phyloP scores from a whole-genome alignment of 1,140 invertebrate genomes.

The Hyles vespertilio region DNA sequence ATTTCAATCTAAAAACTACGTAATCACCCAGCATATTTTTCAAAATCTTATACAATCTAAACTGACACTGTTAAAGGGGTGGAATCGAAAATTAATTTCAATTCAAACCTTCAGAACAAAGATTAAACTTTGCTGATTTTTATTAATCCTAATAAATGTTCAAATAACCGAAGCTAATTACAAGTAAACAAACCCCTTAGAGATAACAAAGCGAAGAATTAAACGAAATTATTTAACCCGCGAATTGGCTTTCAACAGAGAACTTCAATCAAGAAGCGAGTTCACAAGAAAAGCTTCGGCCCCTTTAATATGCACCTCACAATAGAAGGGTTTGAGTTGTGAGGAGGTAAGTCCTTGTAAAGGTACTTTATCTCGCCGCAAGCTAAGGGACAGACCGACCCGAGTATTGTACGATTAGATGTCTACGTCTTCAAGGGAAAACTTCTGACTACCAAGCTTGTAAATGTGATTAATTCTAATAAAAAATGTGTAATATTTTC shows the following conservation, averaged over 20 bases:
- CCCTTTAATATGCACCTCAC: slow-evolving; percentile 68
- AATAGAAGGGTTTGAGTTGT: slow-evolving; percentile 63
- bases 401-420: slow-evolving; percentile 54
- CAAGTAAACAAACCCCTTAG: slow-evolving; percentile 22
- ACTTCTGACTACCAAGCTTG: slow-evolving; percentile 25
- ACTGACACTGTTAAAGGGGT: no score
- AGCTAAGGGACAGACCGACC: slow-evolving; percentile 36
- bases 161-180: slow-evolving; percentile 17
- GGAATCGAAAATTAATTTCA: no score
- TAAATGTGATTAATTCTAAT: no score
- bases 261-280: slow-evolving; percentile 56
- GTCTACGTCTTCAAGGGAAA: slow-evolving; percentile 62
- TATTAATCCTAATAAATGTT: neutral
- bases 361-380: slow-evolving; percentile 67
- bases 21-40: no score
- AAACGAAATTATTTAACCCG: slow-evolving; percentile 43
- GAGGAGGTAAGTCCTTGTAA: slow-evolving; percentile 57
- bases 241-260: slow-evolving; percentile 45
- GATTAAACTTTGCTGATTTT: neutral
- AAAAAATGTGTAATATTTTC: no score
- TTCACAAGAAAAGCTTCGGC: slow-evolving; percentile 51
- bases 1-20: no score
- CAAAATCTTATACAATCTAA: no score
- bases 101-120: no score
- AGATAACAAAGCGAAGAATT: slow-evolving; percentile 32